phyloP scores from a whole-genome alignment of 2,888 invertebrate genomes.

The Lingula anatina region DNA sequence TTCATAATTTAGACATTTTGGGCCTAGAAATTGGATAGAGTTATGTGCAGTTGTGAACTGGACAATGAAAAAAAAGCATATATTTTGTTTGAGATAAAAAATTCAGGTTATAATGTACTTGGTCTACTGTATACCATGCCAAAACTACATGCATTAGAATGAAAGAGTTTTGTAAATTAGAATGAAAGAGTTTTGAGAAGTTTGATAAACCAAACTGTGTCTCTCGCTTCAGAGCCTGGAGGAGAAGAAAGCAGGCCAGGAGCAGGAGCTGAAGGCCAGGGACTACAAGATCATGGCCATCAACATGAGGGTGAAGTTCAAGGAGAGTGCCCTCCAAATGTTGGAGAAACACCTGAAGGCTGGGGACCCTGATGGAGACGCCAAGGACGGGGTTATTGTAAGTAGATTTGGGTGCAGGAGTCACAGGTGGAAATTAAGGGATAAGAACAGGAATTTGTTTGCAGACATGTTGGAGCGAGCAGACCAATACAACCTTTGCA shows the following conservation, averaged over 20 bases:
- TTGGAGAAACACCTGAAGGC: conserved; percentile 20
- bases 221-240: conserved; percentile 19
- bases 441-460: no score
- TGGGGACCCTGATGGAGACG: conserved; percentile 11
- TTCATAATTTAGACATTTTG: no score
- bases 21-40: no score
- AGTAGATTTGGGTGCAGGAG: conserved; percentile 1
- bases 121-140: neutral
- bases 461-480: no score
- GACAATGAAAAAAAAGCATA: no score
- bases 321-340: conserved; percentile 30
- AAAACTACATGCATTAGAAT: neutral
- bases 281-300: conserved; percentile 31
- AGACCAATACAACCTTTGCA: no score
- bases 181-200: neutral
- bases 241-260: conserved; percentile 19
- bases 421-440: neutral
- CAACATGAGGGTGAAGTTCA: conserved; percentile 44
- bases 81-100: no score
- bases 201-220: neutral
- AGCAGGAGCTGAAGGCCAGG: conserved; percentile 26
- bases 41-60: no score
- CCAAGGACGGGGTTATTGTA: conserved; percentile 13
- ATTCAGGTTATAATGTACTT: no score
- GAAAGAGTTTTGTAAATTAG: no score